Conservation (phyloP, 2,797 vertebrate genomes). For the Pseudochaenichthys georgianus region DNA sequence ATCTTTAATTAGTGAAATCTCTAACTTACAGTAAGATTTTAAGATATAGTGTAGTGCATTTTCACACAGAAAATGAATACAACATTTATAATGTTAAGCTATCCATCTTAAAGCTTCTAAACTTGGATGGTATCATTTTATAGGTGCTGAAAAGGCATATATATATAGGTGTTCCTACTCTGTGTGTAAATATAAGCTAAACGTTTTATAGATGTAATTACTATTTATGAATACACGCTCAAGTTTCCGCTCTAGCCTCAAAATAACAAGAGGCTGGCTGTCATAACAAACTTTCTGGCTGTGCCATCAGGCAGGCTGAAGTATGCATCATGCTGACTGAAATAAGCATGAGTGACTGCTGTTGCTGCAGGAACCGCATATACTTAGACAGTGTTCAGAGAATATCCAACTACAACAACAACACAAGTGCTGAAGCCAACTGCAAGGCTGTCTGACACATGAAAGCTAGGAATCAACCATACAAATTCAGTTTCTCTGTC, state of each 20-base stretch:
- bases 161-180: neutral
- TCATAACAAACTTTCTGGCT: conserved; percentile 44
- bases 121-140: neutral
- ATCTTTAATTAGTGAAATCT: neutral
- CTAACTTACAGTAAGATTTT: neutral
- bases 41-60: neutral
- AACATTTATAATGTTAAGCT: neutral
- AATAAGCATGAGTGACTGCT: conserved; percentile 64
- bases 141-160: neutral
- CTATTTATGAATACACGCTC: conserved; percentile 44
- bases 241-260: conserved; percentile 42
- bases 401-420: conserved; percentile 64
- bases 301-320: conserved; percentile 45
- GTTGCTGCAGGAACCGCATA: conserved; percentile 64
- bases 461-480: neutral
- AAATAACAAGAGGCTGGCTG: conserved; percentile 51
- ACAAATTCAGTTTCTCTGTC: conserved; percentile 4
- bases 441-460: conserved; percentile 1
- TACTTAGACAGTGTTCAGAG: conserved; percentile 61
- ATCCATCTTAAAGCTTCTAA: neutral
- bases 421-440: conserved; percentile 54
- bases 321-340: conserved; percentile 57
- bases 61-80: neutral
- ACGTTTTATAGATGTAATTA: conserved; percentile 38
- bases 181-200: conserved; percentile 23